Evolutionary conservation across 2,888 invertebrate species (phyloP), one percentile per base, ranked within the genome.

Genomic region (Toxonevra muliebris): DNA sequence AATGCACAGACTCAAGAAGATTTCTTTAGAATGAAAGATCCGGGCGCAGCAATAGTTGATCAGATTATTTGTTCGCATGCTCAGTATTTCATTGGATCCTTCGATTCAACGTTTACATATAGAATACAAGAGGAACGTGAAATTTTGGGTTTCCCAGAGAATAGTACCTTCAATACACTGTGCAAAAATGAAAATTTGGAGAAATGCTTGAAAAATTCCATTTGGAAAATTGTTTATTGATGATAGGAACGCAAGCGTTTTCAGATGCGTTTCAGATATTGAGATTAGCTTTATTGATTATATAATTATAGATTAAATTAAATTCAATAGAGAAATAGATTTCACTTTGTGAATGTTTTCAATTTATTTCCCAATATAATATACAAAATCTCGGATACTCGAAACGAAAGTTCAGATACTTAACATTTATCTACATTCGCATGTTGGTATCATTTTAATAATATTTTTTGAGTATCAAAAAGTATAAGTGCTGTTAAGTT

Each of bases 51-150:
- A 0, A 94, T 98, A 66, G 90, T 98, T 61, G 98, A 98, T 81
- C 98, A 99, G 87, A 94, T 97, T 77, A 93, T 99, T 75, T 96
- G 96, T 85, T 92, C 97, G 0, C 91, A 92, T 84, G 93, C 96
- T 0, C 89, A 90, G 55, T 91, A 90, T 81, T 98, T 98, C 80
- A 89, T 97, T 50, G 98, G 98, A 11, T 96, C 96, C 0, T 90
- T 92, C 81, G 96, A 96, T 76, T 98, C 98, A 69, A 99, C 98
- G 0, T 98, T 98, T 85, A 92, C 97, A 0, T 97, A 93, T 83
- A 89, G 98, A 66, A 98, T 99, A 74, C 96, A 98, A 86, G 98
- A 99, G 83, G 98, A 99, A 81, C 88, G 98, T 40, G 98, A 98
- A 86, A 96, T 99, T 70, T 83, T 98, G 54, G 97, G 97, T 1